Base-by-base conservation (phyloP, 2,888 invertebrate genomes). In the Spicauda simplicius region DNA sequence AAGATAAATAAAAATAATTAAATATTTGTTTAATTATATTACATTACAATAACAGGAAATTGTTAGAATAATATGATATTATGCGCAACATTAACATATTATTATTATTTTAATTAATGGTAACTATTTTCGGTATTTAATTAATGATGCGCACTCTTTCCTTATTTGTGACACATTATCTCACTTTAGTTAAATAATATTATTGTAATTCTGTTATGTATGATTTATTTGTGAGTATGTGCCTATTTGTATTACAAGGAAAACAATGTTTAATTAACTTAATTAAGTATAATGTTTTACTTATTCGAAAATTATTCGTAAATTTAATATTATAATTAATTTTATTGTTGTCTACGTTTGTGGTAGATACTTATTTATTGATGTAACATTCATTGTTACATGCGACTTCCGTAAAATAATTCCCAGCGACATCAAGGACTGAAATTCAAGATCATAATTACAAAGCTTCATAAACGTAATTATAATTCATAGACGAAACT, bases 401-500 rank as follows among this genome's bases (percentile, higher is more conserved):
- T 45, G 11, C 25, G 30, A 54, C 37, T 66, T 66, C 66, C 66
- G 30, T 18, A 60, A 48, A 54, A 25, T 12, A 59, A 45, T 59
- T 65, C 58, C 53, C 64, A 64, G 54, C 65, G 48, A 18, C 0
- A 30, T 12, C n/a, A n/a, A 30, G 25, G 16, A 55, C 54, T 30
- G 55, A 66, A 66, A 66, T 66, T 60, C 59, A 66, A 66, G 66
- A 60, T 55, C 66, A 66, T 55, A 19, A 33, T 52, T 16, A 60
- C 63, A 63, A 60, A 57, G 53, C 50, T 37, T 61, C 60, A 64
- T 58, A 62, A 56, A 58, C 59, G 63, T 56, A 45, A 59, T 68
- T 63, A 64, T 68, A 56, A 64, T 48, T 45, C 55, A 61, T 61
- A 53, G 54, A 59, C 67, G 20, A 64, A 58, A 55, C 48, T 76